Evolutionary conservation across 2,113 vertebrate species (phyloP).

Genomic region (Xiphias gladius): DNA sequence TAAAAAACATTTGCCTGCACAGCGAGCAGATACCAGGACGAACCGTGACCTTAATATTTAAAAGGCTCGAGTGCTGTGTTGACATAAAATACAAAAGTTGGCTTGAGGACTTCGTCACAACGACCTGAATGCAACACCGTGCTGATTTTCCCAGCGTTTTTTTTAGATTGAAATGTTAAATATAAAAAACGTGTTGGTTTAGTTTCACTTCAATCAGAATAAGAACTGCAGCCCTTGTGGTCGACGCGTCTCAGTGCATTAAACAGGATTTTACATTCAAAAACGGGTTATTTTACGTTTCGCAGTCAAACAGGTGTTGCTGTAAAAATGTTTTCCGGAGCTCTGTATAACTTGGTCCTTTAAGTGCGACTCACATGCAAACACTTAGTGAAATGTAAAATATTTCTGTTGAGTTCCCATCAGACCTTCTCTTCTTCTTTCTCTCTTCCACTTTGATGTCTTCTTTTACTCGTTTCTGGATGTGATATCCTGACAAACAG

Average conservation of each 20-base stretch:
- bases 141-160: neutral
- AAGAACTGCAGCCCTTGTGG: neutral
- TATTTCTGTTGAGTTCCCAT: neutral
- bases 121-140: too few relatives aligned
- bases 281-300: neutral
- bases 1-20: too few relatives aligned
- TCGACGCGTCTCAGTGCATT: neutral
- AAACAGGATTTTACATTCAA: neutral
- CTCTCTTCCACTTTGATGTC: neutral
- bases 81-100: neutral
- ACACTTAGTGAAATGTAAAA: neutral
- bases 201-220: neutral
- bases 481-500: conserved; percentile 80
- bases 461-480: conserved; percentile 81
- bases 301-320: neutral
- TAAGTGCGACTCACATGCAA: conserved; percentile 51
- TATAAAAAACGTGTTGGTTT: neutral
- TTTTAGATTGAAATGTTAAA: neutral
- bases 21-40: too few relatives aligned
- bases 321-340: conserved; percentile 40
- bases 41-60: too few relatives aligned
- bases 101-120: too few relatives aligned
- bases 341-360: conserved; percentile 12
- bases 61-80: neutral
- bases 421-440: neutral